Conservation (phyloP, 2,113 vertebrate genomes). For the Tragelaphus imberbis region DNA sequence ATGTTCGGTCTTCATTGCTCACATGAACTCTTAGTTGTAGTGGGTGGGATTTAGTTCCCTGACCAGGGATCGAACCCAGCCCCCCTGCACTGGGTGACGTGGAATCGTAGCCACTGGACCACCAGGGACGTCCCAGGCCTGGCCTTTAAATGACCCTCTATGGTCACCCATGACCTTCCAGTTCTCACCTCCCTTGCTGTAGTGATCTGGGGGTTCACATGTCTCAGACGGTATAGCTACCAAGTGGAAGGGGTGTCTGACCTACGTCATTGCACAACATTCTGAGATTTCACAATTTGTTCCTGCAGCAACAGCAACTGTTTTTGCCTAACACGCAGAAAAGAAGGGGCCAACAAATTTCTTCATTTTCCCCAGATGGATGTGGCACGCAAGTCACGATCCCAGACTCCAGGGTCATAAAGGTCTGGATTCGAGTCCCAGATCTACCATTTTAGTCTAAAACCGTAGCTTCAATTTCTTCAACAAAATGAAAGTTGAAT, state of each 20-base stretch:
- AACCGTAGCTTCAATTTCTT: neutral
- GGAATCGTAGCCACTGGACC: neutral
- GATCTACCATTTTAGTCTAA: neutral
- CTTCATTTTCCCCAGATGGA: neutral
- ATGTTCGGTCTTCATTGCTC: neutral
- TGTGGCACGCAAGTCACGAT: neutral
- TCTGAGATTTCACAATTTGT: neutral
- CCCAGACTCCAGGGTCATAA: neutral
- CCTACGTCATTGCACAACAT: neutral
- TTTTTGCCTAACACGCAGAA: neutral
- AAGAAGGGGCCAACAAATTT: neutral
- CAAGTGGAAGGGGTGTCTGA: no score
- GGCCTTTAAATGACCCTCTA: neutral
- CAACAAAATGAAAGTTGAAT: neutral
- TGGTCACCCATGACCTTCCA: neutral
- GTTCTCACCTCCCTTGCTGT: neutral
- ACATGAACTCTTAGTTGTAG: accelerated
- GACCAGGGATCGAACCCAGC: neutral
- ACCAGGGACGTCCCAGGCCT: neutral
- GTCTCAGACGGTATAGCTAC: neutral
- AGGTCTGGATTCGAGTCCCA: neutral
- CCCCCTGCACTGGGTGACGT: neutral
- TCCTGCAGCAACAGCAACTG: neutral
- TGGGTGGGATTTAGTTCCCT: neutral
- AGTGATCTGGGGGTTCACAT: neutral